A percentile compares a stretch with the other conserved stretches of the same genome.
phyloP scores from a whole-genome alignment of 2,888 invertebrate genomes.

The Phortica okadai region DNA sequence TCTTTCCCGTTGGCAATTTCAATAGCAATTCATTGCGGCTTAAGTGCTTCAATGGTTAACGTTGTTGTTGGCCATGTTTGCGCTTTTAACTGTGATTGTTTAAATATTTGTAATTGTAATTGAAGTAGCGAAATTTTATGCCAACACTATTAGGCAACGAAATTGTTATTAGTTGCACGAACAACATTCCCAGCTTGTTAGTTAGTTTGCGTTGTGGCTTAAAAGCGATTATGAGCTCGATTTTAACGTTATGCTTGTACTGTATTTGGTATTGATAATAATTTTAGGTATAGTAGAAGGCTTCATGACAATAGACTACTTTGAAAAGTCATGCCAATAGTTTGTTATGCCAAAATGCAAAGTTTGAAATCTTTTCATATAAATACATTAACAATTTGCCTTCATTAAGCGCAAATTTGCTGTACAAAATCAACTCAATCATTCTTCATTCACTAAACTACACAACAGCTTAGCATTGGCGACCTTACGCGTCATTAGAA shows the following conservation, averaged over 20 bases:
- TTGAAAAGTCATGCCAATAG: too few relatives aligned
- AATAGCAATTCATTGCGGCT: constrained; percentile 15
- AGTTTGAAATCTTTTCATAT: too few relatives aligned
- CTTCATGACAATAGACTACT: neutral
- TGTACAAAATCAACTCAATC: too few relatives aligned
- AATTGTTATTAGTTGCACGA: constrained; percentile 27
- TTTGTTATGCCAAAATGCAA: too few relatives aligned
- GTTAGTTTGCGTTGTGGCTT: neutral
- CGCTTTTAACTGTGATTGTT: constrained; percentile 29
- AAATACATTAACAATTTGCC: too few relatives aligned
- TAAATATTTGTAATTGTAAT: constrained; percentile 30
- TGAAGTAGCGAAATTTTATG: neutral
- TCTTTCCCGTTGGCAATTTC: neutral
- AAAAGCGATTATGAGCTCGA: neutral
- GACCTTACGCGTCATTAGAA: too few relatives aligned
- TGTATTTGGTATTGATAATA: neutral
- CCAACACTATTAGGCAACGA: neutral
- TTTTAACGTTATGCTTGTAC: neutral
- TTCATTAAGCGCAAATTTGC: too few relatives aligned
- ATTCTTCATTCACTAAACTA: too few relatives aligned
- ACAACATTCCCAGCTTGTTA: neutral
- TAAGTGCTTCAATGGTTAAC: constrained; percentile 22
- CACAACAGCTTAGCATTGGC: too few relatives aligned
- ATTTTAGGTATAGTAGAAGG: neutral
- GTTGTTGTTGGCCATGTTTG: constrained; percentile 7